Percentiles rank a stretch among this genome's conserved stretches.
phyloP scores from a whole-genome alignment of 2,888 invertebrate species.

The Nebria brevicollis region DNA sequence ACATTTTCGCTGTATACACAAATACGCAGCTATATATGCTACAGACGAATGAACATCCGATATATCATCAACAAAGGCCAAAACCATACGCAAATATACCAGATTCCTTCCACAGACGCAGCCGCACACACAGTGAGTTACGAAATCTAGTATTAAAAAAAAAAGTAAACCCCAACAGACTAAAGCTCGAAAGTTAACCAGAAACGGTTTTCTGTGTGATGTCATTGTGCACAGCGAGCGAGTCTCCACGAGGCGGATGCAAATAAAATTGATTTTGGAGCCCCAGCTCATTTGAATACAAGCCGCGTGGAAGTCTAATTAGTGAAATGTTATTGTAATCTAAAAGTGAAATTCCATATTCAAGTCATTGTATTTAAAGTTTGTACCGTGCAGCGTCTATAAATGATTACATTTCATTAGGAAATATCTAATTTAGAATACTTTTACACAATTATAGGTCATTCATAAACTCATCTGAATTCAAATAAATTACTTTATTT shows the following conservation, averaged over 20 bases:
- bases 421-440: not conserved
- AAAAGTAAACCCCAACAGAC: slow-evolving; percentile 5
- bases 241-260: slow-evolving; percentile 9
- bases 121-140: not conserved
- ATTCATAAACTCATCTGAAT: no score
- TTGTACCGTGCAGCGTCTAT: not conserved
- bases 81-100: slow-evolving; percentile 4
- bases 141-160: slow-evolving; percentile 2
- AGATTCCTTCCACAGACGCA: slow-evolving; percentile 1
- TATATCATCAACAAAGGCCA: not conserved
- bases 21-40: not conserved
- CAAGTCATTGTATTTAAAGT: slow-evolving; percentile 15
- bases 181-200: slow-evolving; percentile 3
- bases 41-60: not conserved
- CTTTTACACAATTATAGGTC: no score
- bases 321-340: slow-evolving; percentile 12
- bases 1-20: not conserved
- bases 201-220: slow-evolving; percentile 9
- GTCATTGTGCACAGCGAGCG: not conserved
- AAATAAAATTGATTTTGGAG: slow-evolving; percentile 15
- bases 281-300: slow-evolving; percentile 17
- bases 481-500: no score
- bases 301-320: slow-evolving; percentile 12
- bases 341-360: slow-evolving; percentile 16
- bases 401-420: not conserved